phyloP scores from a whole-genome alignment of 2,888 invertebrate species.

The Biston betularia region DNA sequence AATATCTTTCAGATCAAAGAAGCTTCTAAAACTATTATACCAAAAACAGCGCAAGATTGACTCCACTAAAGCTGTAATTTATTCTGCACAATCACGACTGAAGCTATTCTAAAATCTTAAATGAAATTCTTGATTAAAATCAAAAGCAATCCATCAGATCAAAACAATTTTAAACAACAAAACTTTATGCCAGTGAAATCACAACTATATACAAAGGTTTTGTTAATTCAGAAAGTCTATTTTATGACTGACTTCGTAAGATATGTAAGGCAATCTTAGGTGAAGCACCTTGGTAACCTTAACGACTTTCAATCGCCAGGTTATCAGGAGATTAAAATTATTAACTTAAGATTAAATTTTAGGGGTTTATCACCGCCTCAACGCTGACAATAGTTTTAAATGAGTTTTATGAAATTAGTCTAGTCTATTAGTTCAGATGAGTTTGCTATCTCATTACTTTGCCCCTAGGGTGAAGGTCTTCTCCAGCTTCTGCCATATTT shows the following conservation, averaged over 20 bases:
- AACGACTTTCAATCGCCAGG: constrained; percentile 6
- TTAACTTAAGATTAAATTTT: neutral
- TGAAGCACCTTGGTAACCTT: constrained; percentile 1
- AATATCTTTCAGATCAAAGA: neutral
- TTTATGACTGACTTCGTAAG: constrained; percentile 10
- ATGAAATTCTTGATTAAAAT: constrained; percentile 27
- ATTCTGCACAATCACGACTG: constrained; percentile 14
- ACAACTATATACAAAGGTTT: constrained; percentile 21
- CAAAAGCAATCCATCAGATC: constrained; percentile 16
- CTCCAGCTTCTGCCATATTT: too few relatives aligned
- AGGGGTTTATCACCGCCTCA: neutral
- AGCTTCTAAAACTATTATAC: neutral
- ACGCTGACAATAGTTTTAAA: too few relatives aligned
- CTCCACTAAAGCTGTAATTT: constrained; percentile 11
- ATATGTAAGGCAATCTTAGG: constrained; percentile 3
- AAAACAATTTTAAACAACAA: constrained; percentile 17
- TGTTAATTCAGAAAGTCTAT: constrained; percentile 17
- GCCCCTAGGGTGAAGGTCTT: too few relatives aligned
- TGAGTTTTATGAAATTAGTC: too few relatives aligned
- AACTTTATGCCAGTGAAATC: constrained; percentile 20
- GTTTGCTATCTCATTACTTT: too few relatives aligned
- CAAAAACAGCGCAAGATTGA: neutral
- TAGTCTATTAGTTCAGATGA: too few relatives aligned
- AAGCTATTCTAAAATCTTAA: constrained; percentile 7
- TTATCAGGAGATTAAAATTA: neutral